A percentile compares a stretch with the other conserved stretches of the same genome.
Conservation (phyloP, 2,888 invertebrate genomes). For the Conchocele bisecta region DNA sequence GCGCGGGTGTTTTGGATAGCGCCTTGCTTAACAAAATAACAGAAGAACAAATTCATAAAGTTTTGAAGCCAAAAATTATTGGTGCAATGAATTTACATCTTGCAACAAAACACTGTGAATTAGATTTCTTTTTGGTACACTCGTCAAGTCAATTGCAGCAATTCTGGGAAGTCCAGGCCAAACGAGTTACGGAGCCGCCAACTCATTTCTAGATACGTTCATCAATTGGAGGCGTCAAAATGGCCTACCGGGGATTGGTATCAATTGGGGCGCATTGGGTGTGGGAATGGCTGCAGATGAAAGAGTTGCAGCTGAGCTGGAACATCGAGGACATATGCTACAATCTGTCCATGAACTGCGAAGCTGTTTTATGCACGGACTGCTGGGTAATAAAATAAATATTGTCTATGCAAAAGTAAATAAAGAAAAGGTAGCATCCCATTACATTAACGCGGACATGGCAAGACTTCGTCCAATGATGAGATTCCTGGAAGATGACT, state of each 20-base stretch:
- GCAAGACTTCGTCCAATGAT: no score
- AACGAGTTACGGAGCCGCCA: slow-evolving; percentile 71
- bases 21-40: slow-evolving; percentile 50
- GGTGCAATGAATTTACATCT: slow-evolving; percentile 73
- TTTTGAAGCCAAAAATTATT: slow-evolving; percentile 65
- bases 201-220: slow-evolving; percentile 70
- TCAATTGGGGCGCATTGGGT: slow-evolving; percentile 73
- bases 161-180: slow-evolving; percentile 70
- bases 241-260: slow-evolving; percentile 63
- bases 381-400: slow-evolving; percentile 53
- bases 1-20: slow-evolving; percentile 65
- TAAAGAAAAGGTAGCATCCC: slow-evolving; percentile 44
- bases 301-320: slow-evolving; percentile 33
- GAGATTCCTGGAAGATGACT: no score
- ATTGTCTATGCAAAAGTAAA: slow-evolving; percentile 54
- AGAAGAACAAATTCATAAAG: slow-evolving; percentile 49
- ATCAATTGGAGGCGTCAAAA: slow-evolving; percentile 60
- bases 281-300: slow-evolving; percentile 62
- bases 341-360: slow-evolving; percentile 27
- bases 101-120: slow-evolving; percentile 33
- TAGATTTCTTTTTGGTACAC: slow-evolving; percentile 73
- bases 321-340: slow-evolving; percentile 15
- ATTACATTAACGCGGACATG: neutral
- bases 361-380: slow-evolving; percentile 49
- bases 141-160: slow-evolving; percentile 72